Conservation (phyloP, 2,797 vertebrate species). For the Linurgus olivaceus region DNA sequence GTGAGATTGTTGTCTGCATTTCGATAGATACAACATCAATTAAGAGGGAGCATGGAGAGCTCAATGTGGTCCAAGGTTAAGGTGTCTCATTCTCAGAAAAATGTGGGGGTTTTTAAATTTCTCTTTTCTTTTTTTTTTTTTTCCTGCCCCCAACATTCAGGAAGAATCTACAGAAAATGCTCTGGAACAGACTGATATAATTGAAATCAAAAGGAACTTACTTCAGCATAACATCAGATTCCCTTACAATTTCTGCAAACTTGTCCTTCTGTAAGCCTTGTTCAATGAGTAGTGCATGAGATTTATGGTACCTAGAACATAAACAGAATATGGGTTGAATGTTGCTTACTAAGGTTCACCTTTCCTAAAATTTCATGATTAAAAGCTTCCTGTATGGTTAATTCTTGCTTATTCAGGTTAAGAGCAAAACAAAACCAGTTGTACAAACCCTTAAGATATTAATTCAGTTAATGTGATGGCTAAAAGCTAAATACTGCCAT, state of each 20-base stretch:
- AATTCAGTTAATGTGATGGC: neutral
- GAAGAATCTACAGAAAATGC: neutral
- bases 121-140: neutral
- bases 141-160: neutral
- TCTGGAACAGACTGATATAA: neutral
- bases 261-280: constrained; percentile 88
- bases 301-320: constrained; percentile 90
- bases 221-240: constrained; percentile 93
- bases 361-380: neutral
- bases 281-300: constrained; percentile 90
- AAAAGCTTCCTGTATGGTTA: neutral
- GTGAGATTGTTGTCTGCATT: neutral
- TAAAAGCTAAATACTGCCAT: neutral
- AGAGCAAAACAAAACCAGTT: neutral
- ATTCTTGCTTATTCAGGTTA: neutral
- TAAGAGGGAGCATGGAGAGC: neutral
- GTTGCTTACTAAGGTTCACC: neutral
- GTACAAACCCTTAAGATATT: neutral
- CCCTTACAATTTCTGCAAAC: constrained; percentile 86
- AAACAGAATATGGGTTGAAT: neutral
- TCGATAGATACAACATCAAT: neutral
- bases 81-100: neutral
- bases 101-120: neutral
- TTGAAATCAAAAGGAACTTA: constrained; percentile 64
- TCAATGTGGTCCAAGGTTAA: neutral